phyloP scores from a whole-genome alignment of 2,113 vertebrate genomes.

The Dicerorhinus sumatrensis region DNA sequence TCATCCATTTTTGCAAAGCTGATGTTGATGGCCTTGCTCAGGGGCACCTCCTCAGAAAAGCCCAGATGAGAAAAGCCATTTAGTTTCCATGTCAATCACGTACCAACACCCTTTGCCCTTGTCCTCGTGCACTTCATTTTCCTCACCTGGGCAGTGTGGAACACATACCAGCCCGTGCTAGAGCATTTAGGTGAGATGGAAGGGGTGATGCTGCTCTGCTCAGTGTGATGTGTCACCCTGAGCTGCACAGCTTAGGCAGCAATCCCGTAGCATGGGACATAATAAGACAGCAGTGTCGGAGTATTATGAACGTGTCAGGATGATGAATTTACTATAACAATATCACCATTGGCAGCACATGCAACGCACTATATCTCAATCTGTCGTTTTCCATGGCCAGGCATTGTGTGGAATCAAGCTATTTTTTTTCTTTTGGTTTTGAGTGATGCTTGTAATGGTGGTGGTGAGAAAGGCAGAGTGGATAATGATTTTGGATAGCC shows the following conservation, averaged over 20 bases:
- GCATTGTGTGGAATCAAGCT: conserved; percentile 18
- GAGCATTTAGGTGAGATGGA: not conserved
- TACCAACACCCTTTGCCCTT: not conserved
- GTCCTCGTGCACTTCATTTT: not conserved
- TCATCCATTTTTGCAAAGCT: not conserved
- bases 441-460: conserved; percentile 27
- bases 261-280: not conserved
- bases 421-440: not conserved
- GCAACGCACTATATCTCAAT: conserved; percentile 6
- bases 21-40: not conserved
- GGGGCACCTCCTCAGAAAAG: not conserved
- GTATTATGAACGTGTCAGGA: conserved; percentile 62
- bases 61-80: not conserved
- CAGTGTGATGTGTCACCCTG: not conserved
- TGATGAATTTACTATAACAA: conserved; percentile 61
- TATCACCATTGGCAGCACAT: conserved; percentile 26
- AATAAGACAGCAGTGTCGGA: conserved; percentile 37
- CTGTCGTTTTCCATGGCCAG: conserved; percentile 40
- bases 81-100: not conserved
- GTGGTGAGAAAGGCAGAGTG: not conserved
- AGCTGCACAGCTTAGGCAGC: not conserved
- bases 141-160: accelerated
- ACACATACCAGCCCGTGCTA: not conserved
- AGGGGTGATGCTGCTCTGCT: not conserved
- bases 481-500: not conserved